Conservation (phyloP, 2,797 vertebrate species). For the Coilia nasus region DNA sequence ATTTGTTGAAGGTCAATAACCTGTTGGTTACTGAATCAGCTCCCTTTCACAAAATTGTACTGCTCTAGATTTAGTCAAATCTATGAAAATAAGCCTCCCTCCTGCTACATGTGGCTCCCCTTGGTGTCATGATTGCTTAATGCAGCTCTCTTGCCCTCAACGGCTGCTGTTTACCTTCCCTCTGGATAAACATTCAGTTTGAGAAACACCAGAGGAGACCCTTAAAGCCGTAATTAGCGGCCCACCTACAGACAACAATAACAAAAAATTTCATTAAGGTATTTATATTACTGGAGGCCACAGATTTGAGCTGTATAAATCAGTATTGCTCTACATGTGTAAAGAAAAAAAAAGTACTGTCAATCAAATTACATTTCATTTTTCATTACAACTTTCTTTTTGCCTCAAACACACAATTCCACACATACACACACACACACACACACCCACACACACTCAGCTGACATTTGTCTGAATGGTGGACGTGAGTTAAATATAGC, state of each 20-base stretch:
- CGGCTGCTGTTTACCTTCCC: neutral
- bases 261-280: neutral
- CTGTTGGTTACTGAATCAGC: neutral
- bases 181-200: neutral
- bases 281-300: neutral
- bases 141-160: neutral
- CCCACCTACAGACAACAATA: neutral
- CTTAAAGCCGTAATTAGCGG: neutral
- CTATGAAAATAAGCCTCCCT: neutral
- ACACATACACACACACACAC: neutral
- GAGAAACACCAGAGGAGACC: neutral
- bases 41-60: neutral
- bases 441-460: neutral
- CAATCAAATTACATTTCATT: neutral
- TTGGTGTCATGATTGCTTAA: neutral
- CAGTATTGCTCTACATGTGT: neutral
- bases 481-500: slow-evolving; percentile 12
- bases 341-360: neutral
- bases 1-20: neutral
- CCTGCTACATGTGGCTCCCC: neutral
- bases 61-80: neutral
- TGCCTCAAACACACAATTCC: neutral
- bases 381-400: neutral
- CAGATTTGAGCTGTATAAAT: neutral
- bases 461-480: slow-evolving; percentile 20